Evolutionary conservation across 1,140 invertebrate genomes (phyloP), one percentile per base, ranked within the genome.

Genomic region (Coenobita brevimanus): DNA sequence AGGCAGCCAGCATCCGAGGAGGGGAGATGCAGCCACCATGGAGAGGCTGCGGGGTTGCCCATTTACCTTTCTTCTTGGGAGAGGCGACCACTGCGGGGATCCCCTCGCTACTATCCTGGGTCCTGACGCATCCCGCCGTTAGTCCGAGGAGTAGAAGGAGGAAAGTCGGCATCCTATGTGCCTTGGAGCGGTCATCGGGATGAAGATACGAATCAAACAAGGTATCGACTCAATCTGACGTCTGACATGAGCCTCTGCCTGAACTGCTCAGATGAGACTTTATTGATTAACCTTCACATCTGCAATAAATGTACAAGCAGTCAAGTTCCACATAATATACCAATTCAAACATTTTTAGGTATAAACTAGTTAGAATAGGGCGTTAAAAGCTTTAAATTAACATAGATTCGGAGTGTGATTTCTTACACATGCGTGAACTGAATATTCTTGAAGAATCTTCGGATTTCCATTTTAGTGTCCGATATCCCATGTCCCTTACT

Each of bases 131-230:
- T 87, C 84, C 84, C 69, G 76, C 78, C 64, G 84, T 80, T 87
- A 87, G 78, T 87, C 84, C 84, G 67, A 87, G 84, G 84, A 87
- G 84, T 80, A 87, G 84, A 80, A 87, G 84, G 84, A 87, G 84
- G 78, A 87, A 87, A 80, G 84, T 80, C 84, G 84, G 78, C 84
- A 87, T 87, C 84, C 84, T 81, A 87, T 69, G 78, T 46, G 76
- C 84, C 84, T 87, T 81, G 69, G 64, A 87, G 84, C 62, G 76
- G 84, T 87, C 84, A 87, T 87, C 84, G 84, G 84, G 84, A 87
- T 87, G 78, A 80, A 87, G 84, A 87, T 87, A 87, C 84, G 76
- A 71, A 71, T 87, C 84, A 79, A 87, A 73, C 84, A 87, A 79
- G 84, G 84, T 87, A 87, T 87, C 76, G 84, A 87, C 84, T 87